Conservation (phyloP, 2,888 invertebrate species). For the Diachrysia chrysitis region DNA sequence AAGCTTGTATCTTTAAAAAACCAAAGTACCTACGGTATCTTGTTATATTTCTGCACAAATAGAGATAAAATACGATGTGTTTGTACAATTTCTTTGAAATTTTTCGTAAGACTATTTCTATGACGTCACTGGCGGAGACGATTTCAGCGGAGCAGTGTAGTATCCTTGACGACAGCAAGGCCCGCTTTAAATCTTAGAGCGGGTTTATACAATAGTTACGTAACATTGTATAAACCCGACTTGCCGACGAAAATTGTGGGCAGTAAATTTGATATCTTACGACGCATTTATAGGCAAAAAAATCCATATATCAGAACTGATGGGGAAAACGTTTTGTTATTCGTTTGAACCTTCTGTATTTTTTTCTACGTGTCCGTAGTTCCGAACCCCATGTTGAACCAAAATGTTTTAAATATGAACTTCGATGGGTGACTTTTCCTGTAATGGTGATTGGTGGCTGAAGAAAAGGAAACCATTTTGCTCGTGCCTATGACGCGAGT, state of each 20-base stretch:
- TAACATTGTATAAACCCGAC: not conserved
- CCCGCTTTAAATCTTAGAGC: not conserved
- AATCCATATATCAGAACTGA: not conserved
- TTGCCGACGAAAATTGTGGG: not conserved
- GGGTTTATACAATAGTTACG: not conserved
- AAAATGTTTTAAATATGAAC: slow-evolving; percentile 44
- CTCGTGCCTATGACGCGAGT: slow-evolving; percentile 22
- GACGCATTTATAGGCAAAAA: slow-evolving; percentile 1
- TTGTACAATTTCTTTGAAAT: slow-evolving; percentile 1
- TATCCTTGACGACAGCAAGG: not conserved
- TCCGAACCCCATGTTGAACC: not conserved
- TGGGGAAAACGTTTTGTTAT: not conserved
- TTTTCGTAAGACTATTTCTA: not conserved
- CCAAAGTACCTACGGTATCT: not conserved
- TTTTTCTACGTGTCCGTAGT: not conserved
- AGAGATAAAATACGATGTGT: not conserved
- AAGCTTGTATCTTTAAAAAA: not conserved
- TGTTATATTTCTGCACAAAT: not conserved
- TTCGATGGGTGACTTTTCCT: slow-evolving; percentile 18
- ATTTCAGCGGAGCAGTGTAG: not conserved
- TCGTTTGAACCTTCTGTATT: slow-evolving; percentile 11
- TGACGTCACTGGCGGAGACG: not conserved
- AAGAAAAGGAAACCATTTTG: slow-evolving; percentile 25
- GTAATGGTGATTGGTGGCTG: slow-evolving; percentile 29
- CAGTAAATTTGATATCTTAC: slow-evolving; percentile 3